Conservation (phyloP, 2,888 invertebrate genomes). For the Eucera pruinosa region DNA sequence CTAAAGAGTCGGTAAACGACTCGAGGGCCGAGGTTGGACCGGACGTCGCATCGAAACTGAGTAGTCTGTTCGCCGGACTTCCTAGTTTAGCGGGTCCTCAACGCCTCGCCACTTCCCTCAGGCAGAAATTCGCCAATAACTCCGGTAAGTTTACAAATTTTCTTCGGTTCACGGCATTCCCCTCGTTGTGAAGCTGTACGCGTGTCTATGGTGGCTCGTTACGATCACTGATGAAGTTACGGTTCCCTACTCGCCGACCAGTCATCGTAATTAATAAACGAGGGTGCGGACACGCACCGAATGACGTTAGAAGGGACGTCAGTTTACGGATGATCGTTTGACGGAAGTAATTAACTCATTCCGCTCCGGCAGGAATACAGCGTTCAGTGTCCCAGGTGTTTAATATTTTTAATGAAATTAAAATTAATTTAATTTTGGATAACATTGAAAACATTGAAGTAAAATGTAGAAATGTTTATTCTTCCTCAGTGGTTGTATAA, state of each 20-base stretch:
- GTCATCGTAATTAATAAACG: constrained; percentile 62
- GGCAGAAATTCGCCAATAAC: constrained; percentile 81
- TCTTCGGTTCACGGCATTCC: constrained; percentile 35
- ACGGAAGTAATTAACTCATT: constrained; percentile 39
- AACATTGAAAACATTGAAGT: neutral
- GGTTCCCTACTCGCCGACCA: constrained; percentile 43
- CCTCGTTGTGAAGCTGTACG: constrained; percentile 23
- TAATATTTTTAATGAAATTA: neutral
- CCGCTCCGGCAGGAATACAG: neutral
- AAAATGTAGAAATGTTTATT: neutral
- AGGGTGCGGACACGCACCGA: constrained; percentile 49
- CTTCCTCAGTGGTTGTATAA: neutral
- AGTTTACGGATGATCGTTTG: constrained; percentile 43
- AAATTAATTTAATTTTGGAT: neutral
- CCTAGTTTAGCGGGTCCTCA: constrained; percentile 83
- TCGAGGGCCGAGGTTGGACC: constrained; percentile 79
- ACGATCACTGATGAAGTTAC: constrained; percentile 60
- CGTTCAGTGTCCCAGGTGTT: neutral
- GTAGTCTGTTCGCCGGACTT: constrained; percentile 81
- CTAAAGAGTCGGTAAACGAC: constrained; percentile 83
- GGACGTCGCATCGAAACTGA: constrained; percentile 81
- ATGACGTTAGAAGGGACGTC: constrained; percentile 36
- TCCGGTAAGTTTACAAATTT: constrained; percentile 79
- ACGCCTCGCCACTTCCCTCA: constrained; percentile 82
- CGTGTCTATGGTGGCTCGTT: constrained; percentile 53